Conservation (phyloP, 1,140 invertebrate species). For the Callitettix versicolor region DNA sequence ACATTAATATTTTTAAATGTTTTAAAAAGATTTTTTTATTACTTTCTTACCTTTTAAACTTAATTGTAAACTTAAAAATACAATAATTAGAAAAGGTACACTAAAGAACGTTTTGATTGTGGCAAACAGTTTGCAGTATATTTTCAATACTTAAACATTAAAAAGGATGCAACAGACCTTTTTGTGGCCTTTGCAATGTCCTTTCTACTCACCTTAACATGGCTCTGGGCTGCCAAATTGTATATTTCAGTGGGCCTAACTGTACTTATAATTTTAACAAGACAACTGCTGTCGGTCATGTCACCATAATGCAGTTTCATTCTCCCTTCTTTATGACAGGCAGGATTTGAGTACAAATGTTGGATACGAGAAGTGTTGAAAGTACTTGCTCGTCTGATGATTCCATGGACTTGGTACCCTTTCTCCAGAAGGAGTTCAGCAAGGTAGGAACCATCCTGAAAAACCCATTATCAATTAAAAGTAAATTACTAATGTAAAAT, state of each 20-base stretch:
- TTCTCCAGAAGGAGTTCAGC: constrained; percentile 91
- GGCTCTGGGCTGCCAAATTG: constrained; percentile 98
- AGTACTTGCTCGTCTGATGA: constrained; percentile 85
- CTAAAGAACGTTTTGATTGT: no score
- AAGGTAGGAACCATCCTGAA: constrained; percentile 98
- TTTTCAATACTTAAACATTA: no score
- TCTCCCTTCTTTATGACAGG: constrained; percentile 66
- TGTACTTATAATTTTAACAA: constrained; percentile 87
- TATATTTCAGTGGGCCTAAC: constrained; percentile 90
- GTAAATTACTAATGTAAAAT: no score
- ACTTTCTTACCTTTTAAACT: no score
- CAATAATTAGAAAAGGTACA: no score
- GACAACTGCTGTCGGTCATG: constrained; percentile 93
- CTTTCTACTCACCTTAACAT: constrained; percentile 94
- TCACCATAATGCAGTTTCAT: constrained; percentile 99
- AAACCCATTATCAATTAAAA: constrained; percentile 20
- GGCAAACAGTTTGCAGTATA: no score
- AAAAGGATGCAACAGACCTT: no score
- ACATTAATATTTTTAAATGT: no score
- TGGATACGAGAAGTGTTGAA: constrained; percentile 95
- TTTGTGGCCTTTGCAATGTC: no score
- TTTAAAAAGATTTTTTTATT: no score
- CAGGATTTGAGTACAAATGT: constrained; percentile 86
- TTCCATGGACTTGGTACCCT: constrained; percentile 93
- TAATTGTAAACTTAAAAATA: no score